phyloP scores from a whole-genome alignment of 2,888 invertebrate species.

The Melinaea menophilus region DNA sequence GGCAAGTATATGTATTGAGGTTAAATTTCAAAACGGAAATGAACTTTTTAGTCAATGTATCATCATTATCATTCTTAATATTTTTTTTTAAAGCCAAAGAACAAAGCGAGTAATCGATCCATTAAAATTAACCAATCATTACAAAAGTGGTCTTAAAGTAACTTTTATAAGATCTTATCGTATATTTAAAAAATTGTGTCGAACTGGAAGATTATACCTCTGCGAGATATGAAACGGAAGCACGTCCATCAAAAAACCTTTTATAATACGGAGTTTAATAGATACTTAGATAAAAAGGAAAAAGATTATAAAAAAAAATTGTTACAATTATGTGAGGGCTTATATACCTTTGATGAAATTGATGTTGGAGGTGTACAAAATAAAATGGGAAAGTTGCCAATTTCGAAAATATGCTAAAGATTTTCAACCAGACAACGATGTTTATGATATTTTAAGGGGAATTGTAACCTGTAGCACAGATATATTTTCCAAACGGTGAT shows the following conservation, averaged over 20 bases:
- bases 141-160: background rate
- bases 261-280: too few species aligned
- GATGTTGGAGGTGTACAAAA: constrained; percentile 1
- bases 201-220: background rate
- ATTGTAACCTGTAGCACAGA: background rate
- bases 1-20: too few species aligned
- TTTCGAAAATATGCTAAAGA: constrained; percentile 1
- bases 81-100: too few species aligned
- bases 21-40: too few species aligned
- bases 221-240: background rate
- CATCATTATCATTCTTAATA: too few species aligned
- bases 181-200: background rate
- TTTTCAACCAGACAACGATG: background rate
- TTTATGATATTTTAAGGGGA: background rate
- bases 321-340: background rate
- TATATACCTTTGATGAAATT: constrained; percentile 1
- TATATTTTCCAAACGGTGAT: background rate
- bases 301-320: background rate
- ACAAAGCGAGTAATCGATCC: too few species aligned
- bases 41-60: too few species aligned
- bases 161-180: background rate
- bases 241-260: background rate
- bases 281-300: too few species aligned
- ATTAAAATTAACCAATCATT: background rate
- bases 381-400: constrained; percentile 4